Base-by-base conservation (phyloP, 1,140 invertebrate genomes). In the Lycorma delicatula region DNA sequence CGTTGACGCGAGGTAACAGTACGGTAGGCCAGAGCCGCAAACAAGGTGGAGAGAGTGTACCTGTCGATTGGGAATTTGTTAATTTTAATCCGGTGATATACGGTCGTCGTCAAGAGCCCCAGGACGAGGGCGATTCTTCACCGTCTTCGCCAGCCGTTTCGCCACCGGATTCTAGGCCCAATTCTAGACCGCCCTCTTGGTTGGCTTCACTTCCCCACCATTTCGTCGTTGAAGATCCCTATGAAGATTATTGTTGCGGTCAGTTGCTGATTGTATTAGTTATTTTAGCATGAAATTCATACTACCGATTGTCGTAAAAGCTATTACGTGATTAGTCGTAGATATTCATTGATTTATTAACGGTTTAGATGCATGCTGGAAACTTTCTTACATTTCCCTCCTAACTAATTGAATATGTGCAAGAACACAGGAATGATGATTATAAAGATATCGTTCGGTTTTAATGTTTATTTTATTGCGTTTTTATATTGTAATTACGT, bases 21-120 rank as follows among this genome's bases (percentile, higher is more conserved):
- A n/a, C 52, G 54, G 28, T 22, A 41, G 52, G 59, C 20, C 23
- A 22, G 36, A 27, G 51, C 36, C 28, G 44, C 44, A 44, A 56
- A 23, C n/a, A 59, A 29, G 52, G 36, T 18, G 54, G 29, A 3
- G 38, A 49, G 41, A 50, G 56, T 4, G 59, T 58, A 4, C 55
- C 61, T 0, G 62, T 60, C 11, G 70, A 72, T 38, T 74, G 71
- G 71, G 67, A 74, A 63, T 74, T 73, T 65, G 67, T 72, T 25
- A 72, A 71, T 55, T 74, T 74, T 61, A 72, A 71, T 54, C 71
- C 71, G 3, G 64, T 61, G 31, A 65, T 67, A 4, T 71, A 63
- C 56, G 64, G 65, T 7, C 47, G 60, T 31, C 60, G 69, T 11
- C 41, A 58, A 25, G 47, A 55, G 22, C 44, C n/a, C 23, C 16